Conservation (phyloP, 2,113 vertebrate species). For the Oncorhynchus mykiss region DNA sequence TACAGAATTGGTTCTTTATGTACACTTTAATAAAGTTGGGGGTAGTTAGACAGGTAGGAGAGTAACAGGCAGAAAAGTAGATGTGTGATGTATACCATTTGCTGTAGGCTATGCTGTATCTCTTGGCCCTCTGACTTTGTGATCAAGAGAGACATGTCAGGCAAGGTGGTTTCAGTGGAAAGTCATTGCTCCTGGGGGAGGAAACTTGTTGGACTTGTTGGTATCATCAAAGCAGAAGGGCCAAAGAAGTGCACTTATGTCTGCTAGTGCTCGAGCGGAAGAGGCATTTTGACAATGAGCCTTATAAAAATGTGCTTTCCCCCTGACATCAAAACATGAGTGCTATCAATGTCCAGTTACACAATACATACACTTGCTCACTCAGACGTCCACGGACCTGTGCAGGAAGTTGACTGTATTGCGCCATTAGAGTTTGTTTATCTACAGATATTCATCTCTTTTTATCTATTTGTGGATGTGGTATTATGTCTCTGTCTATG, state of each 20-base stretch:
- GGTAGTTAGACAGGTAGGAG: no score
- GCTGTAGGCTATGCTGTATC: no score
- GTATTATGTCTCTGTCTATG: no score
- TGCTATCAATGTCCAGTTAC: constrained; percentile 61
- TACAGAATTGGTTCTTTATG: no score
- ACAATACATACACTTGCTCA: constrained; percentile 29
- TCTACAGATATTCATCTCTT: constrained; percentile 37
- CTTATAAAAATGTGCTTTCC: constrained; percentile 60
- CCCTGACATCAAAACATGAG: constrained; percentile 57
- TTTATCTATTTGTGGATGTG: background rate
- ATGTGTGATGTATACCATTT: no score
- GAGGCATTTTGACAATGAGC: constrained; percentile 71
- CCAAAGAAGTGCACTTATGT: constrained; percentile 73
- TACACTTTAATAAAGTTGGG: no score
- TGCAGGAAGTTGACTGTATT: background rate
- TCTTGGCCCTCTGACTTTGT: constrained; percentile 70
- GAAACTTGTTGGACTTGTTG: constrained; percentile 63
- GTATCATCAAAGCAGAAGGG: constrained; percentile 68
- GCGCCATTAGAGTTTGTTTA: background rate
- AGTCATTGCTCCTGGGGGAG: constrained; percentile 59
- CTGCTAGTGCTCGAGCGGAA: constrained; percentile 55
- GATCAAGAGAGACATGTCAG: constrained; percentile 78
- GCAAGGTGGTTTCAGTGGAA: constrained; percentile 75
- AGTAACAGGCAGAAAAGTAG: no score
- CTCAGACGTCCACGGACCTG: background rate